Base-by-base conservation (phyloP, 2,797 vertebrate species). In the Arnoldichthys spilopterus region DNA sequence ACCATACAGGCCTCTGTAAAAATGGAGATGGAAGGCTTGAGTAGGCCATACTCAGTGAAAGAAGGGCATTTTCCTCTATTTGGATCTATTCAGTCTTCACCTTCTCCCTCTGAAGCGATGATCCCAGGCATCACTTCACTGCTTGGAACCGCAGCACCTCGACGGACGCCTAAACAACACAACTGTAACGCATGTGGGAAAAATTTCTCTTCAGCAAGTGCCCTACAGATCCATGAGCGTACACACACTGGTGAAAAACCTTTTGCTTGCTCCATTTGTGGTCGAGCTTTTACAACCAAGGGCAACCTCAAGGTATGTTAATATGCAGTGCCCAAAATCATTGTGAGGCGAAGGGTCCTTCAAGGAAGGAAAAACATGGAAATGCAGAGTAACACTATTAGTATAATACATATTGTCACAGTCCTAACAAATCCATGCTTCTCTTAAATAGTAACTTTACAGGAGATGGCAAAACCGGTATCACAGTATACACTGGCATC, bases 231-330 rank as follows among this genome's bases (percentile, higher is more conserved):
- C 93, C 98, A 99, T 4, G 97, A 98, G 89, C 96, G 98, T 85
- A 99, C 97, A 18, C 98, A 99, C 94, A 99, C 98, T 0, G 98
- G 98, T 81, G 98, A 99, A 94, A 99, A 99, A 89, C 98, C 98
- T 0, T 99, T 99, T 56, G 96, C 97, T 89, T 99, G 98, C 92
- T 96, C 96, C 85, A 93, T 99, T 92, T 99, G 98, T 62, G 96
- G 97, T 87, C 93, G 97, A 91, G 97, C 98, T 62, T 99, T 99
- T 93, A 99, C 97, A 90, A 99, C 98, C 69, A 99, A 99, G 92
- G 98, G 98, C 88, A 99, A 99, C 90, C 95, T 99, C 79, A 99
- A 99, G 97, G 98, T 99, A 87, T 8, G 74, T 56, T 58, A 51
- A 7, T 1, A 32, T 18, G 9, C 47, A 64, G 13, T 54, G 1